Conservation (phyloP, 2,797 vertebrate genomes). For the Nannoperca obscura region DNA sequence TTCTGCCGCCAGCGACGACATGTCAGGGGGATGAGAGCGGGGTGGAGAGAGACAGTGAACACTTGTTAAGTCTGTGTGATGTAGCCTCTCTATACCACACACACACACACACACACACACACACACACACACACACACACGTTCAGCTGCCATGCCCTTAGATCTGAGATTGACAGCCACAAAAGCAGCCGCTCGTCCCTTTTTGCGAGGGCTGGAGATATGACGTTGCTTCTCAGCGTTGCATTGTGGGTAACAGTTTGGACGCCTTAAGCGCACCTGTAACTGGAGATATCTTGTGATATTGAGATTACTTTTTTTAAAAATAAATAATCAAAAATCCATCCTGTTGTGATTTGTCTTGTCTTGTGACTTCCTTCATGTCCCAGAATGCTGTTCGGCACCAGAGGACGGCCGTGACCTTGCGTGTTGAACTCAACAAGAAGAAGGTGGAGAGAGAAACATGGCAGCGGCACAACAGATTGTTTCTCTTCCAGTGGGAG, state of each 20-base stretch:
- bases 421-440: not conserved
- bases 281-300: not conserved
- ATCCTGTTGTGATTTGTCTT: not conserved
- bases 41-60: conserved; percentile 70
- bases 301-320: too few relatives aligned
- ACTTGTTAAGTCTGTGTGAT: conserved; percentile 86
- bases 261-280: not conserved
- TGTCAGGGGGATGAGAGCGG: conserved; percentile 81
- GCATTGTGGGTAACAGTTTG: conserved; percentile 51
- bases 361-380: conserved; percentile 20
- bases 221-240: conserved; percentile 17
- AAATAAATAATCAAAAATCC: too few relatives aligned
- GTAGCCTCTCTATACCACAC: conserved; percentile 66
- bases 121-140: conserved; percentile 28
- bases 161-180: conserved; percentile 48
- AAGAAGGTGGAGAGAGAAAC: not conserved
- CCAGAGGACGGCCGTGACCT: not conserved
- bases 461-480: too few relatives aligned
- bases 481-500: not conserved
- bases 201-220: not conserved
- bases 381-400: conserved; percentile 44
- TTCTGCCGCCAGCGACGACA: conserved; percentile 78
- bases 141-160: conserved; percentile 19
- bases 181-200: conserved; percentile 45
- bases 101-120: conserved; percentile 47